Evolutionary conservation across 2,113 vertebrate species (phyloP).

Genomic region (Nicator chloris): DNA sequence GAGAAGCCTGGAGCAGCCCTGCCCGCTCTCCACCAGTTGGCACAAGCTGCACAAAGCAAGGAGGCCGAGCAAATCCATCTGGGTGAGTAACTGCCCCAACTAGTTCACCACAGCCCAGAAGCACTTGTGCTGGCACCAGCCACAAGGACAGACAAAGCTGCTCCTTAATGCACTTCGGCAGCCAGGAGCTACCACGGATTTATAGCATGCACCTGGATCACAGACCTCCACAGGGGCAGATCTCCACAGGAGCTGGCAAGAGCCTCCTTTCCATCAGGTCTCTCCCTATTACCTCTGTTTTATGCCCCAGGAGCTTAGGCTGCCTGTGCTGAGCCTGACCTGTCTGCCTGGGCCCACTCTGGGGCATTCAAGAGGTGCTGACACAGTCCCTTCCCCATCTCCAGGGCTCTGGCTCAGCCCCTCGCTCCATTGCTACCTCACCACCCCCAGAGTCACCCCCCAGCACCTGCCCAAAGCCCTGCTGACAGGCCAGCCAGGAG

Average conservation of each 20-base stretch:
- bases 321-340: neutral
- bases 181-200: neutral
- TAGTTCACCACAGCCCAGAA: neutral
- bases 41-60: neutral
- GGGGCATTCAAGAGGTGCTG: neutral
- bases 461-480: neutral
- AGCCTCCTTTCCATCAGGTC: neutral
- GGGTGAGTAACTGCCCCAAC: neutral
- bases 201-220: fast-evolving
- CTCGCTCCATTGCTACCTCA: fast-evolving
- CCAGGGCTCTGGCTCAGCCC: neutral
- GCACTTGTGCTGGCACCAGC: neutral
- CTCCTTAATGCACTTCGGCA: neutral
- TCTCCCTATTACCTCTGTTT: neutral
- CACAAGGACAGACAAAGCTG: neutral
- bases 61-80: neutral
- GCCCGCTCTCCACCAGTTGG: neutral
- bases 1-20: neutral
- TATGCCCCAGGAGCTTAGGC: neutral
- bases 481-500: neutral
- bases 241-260: neutral
- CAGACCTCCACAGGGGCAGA: fast-evolving
- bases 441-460: too few relatives aligned
- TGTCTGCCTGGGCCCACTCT: neutral
- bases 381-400: neutral